Conservation (phyloP, 2,797 vertebrate species). For the Dallia pectoralis region DNA sequence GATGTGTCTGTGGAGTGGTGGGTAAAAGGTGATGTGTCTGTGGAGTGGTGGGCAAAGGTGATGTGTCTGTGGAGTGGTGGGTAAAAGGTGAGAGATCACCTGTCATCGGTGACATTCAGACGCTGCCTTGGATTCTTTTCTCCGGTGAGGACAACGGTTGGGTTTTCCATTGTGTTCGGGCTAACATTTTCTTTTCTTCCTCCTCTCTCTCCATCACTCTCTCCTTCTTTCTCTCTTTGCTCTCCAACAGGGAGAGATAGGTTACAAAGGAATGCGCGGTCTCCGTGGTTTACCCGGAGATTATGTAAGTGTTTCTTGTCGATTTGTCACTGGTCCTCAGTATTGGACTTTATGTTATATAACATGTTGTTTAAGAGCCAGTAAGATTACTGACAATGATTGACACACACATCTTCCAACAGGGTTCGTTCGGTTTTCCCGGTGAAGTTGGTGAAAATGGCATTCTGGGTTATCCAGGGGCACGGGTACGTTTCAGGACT, state of each 20-base stretch:
- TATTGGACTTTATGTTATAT: neutral
- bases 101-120: neutral
- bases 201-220: neutral
- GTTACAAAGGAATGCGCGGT: constrained; percentile 77
- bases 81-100: neutral
- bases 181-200: neutral
- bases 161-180: neutral
- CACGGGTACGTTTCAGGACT: constrained; percentile 72
- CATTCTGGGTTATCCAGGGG: constrained; percentile 86
- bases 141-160: neutral
- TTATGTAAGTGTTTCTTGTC: constrained; percentile 68
- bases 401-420: constrained; percentile 4
- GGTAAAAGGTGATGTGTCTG: too few relatives aligned
- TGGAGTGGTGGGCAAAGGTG: too few relatives aligned
- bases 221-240: neutral
- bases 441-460: constrained; percentile 90
- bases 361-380: neutral
- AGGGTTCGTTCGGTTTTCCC: constrained; percentile 74
- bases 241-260: constrained; percentile 83
- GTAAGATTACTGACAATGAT: neutral
- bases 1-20: too few relatives aligned
- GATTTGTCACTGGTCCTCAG: neutral
- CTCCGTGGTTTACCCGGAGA: constrained; percentile 68
- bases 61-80: too few relatives aligned
- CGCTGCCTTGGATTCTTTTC: neutral